Evolutionary conservation across 35 echinoderm and acorn worm species (phyloP).

Genomic region (Diadema setosum): DNA sequence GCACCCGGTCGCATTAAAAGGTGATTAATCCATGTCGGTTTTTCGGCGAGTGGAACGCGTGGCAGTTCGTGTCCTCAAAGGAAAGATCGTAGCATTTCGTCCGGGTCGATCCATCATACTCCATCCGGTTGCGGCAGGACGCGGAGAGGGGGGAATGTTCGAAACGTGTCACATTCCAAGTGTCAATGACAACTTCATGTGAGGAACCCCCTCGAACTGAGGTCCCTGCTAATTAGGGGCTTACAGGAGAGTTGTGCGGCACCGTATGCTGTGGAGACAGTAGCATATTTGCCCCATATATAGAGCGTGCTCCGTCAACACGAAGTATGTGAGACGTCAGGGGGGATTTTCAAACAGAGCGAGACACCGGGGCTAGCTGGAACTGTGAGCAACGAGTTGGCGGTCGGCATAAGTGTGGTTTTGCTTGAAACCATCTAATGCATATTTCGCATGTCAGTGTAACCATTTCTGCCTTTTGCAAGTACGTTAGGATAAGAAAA

Average conservation of each 20-base stretch:
- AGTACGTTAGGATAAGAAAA: no score
- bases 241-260: not conserved
- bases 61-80: not conserved
- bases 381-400: not conserved
- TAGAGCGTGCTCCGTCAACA: not conserved
- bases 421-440: no score
- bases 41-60: not conserved
- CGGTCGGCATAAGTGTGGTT: not conserved
- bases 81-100: not conserved
- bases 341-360: not conserved
- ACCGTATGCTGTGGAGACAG: not conserved
- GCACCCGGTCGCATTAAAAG: not conserved
- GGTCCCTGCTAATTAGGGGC: not conserved
- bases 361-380: not conserved
- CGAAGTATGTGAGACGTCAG: not conserved
- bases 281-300: not conserved
- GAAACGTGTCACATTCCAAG: constrained; percentile 2
- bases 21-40: not conserved
- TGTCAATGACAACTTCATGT: not conserved
- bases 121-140: not conserved
- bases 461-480: no score
- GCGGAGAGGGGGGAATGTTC: not conserved
- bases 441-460: no score
- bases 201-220: not conserved
- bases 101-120: not conserved